Evolutionary conservation across 2,113 vertebrate genomes (phyloP).

Genomic region (Petrocephalus zakoni): DNA sequence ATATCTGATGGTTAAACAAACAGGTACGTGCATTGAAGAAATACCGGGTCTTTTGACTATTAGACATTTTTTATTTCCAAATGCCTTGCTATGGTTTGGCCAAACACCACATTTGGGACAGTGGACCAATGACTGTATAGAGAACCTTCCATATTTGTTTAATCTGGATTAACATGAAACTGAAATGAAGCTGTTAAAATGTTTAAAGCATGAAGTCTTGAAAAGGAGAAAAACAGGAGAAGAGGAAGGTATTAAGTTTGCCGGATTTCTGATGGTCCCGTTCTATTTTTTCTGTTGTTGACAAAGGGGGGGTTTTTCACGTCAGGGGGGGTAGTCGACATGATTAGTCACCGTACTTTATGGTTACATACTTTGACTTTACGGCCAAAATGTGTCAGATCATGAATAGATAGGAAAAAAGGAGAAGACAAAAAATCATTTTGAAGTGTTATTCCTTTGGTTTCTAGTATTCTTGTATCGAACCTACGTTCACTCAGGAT

Average conservation of each 20-base stretch:
- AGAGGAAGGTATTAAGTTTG: background rate
- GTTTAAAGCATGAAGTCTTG: background rate
- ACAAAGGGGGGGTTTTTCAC: background rate
- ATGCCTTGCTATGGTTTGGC: background rate
- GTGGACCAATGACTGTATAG: background rate
- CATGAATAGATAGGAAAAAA: background rate
- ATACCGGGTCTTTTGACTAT: background rate
- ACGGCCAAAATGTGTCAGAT: constrained; percentile 15
- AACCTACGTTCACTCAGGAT: constrained; percentile 4
- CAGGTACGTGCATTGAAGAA: background rate
- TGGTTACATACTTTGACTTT: constrained; percentile 7
- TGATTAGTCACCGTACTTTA: constrained; percentile 6
- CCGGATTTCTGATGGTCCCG: background rate
- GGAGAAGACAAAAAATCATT: background rate
- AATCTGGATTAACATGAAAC: background rate
- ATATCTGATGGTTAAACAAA: background rate
- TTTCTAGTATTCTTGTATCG: background rate
- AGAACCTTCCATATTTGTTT: background rate
- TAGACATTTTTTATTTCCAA: background rate
- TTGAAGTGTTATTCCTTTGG: constrained; percentile 7
- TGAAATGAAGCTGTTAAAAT: background rate
- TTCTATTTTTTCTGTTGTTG: background rate
- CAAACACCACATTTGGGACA: background rate
- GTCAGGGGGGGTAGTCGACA: background rate
- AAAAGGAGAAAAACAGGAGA: background rate